Evolutionary conservation across 2,797 vertebrate genomes (phyloP).

Genomic region (Dryobates pubescens): DNA sequence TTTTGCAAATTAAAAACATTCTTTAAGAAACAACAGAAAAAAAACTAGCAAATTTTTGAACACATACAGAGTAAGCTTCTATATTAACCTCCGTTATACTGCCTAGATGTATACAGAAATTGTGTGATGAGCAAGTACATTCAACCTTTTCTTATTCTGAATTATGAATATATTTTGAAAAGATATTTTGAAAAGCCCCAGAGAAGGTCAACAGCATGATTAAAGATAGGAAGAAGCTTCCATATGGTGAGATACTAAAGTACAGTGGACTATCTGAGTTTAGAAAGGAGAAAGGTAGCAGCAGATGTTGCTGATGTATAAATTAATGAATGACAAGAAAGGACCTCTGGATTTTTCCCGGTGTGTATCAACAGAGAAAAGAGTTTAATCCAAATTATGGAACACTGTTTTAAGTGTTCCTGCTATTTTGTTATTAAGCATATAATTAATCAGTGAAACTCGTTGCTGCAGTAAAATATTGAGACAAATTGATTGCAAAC

Average conservation of each 20-base stretch:
- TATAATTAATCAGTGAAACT: slow-evolving; percentile 56
- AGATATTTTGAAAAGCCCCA: neutral
- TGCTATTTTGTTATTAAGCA: neutral
- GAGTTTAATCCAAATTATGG: slow-evolving; percentile 7
- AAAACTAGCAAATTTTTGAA: neutral
- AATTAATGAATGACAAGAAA: slow-evolving; percentile 21
- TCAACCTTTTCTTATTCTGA: neutral
- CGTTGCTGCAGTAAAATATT: slow-evolving; percentile 49
- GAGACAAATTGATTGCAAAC: slow-evolving; percentile 35
- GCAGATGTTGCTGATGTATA: slow-evolving; percentile 35
- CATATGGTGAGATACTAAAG: slow-evolving; percentile 31
- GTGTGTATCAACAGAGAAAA: neutral
- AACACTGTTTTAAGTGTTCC: neutral
- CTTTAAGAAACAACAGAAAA: slow-evolving; percentile 58
- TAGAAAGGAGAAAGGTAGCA: slow-evolving; percentile 10
- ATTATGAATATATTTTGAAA: slow-evolving; percentile 21
- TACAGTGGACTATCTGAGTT: neutral
- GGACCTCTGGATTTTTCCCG: slow-evolving; percentile 1
- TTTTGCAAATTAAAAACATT: slow-evolving; percentile 77
- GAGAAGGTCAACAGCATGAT: slow-evolving; percentile 39
- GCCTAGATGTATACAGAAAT: neutral
- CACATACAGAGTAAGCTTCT: neutral
- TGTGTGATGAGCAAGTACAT: neutral
- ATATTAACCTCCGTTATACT: slow-evolving; percentile 15
- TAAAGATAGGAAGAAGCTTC: slow-evolving; percentile 39